phyloP scores from a whole-genome alignment of 2,113 vertebrate species.

The Henicopernis longicauda region DNA sequence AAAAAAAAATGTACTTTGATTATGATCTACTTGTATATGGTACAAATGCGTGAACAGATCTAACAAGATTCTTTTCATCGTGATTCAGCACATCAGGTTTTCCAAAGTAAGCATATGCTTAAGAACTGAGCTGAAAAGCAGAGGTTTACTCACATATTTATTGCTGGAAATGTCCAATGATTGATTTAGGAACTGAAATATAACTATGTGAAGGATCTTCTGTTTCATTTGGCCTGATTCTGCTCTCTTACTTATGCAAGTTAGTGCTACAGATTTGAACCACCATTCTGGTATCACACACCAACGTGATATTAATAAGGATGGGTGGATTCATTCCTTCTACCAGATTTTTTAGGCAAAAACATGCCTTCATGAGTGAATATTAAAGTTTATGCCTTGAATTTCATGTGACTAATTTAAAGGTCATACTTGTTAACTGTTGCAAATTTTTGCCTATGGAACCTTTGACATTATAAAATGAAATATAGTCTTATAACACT shows the following conservation, averaged over 20 bases:
- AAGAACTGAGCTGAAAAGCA: neutral
- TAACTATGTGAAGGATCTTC: neutral
- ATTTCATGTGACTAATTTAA: slow-evolving; percentile 77
- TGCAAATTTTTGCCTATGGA: slow-evolving; percentile 72
- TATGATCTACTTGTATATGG: neutral
- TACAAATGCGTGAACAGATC: neutral
- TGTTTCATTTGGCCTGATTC: neutral
- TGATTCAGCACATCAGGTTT: neutral
- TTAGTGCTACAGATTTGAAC: neutral
- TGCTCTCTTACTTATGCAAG: neutral
- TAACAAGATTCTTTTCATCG: neutral
- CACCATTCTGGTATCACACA: neutral
- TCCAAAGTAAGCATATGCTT: neutral
- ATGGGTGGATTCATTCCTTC: neutral
- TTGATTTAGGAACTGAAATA: neutral
- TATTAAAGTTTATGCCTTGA: slow-evolving; percentile 68
- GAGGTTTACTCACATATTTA: neutral
- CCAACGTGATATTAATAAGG: neutral
- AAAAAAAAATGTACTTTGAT: neutral
- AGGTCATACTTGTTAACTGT: slow-evolving; percentile 72
- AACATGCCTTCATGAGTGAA: slow-evolving; percentile 24
- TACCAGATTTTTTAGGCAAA: neutral
- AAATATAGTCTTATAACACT: slow-evolving; percentile 72
- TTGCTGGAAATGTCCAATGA: neutral
- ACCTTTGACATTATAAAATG: slow-evolving; percentile 73